Base-by-base conservation (phyloP, 1,140 invertebrate species). In the Drosophila ogumai region DNA sequence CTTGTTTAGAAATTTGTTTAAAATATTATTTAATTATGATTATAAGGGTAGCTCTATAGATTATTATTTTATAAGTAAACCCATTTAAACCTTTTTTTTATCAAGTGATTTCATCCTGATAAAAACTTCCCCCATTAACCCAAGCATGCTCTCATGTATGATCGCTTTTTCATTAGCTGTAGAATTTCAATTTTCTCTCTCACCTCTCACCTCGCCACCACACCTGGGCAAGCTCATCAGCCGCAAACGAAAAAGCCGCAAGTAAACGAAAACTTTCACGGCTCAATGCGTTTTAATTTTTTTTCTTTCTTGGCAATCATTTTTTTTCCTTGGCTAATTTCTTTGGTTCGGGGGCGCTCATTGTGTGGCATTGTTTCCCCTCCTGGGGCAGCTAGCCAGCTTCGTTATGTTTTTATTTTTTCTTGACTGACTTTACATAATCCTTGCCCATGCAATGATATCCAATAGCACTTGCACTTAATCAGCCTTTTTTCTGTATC, bases 231-330 rank as follows among this genome's bases (percentile, higher is more conserved):
- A 58, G 9, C 46, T 44, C 61, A 50, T 43, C 36, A 50, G 34
- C 75, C 55, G 58, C 76, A 90, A 90, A 82, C 71, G 85, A 69
- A 80, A 90, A 79, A 46, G 80, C 85, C 85, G 71, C 85, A 90
- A 90, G 80, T 75, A 90, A 88, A 85, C 75, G 84, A 65, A 59
- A 90, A 81, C 82, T 90, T 90, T 90, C 57, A 73, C 85, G 60
- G 74, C 69, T 90, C 31, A 90, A 90, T 90, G 81, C 58, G 57
- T 90, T 90, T 90, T 90, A 90, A 90, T 90, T 85, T 88, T 88
- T 88, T 88, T 90, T 88, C 25, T 28, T 86, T 54, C 73, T 67
- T 56, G 41, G 15, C 79, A 72, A 72, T 79, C 65, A 41, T 63
- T 59, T 66, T 64, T 64, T 66, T 75, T 79, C 43, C 56, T 60